These are phyloP conservation scores for Daubentonia madagascariensis DNA, from an alignment of 2,113 vertebrate genomes.

Conservation along the genomic window DNA sequence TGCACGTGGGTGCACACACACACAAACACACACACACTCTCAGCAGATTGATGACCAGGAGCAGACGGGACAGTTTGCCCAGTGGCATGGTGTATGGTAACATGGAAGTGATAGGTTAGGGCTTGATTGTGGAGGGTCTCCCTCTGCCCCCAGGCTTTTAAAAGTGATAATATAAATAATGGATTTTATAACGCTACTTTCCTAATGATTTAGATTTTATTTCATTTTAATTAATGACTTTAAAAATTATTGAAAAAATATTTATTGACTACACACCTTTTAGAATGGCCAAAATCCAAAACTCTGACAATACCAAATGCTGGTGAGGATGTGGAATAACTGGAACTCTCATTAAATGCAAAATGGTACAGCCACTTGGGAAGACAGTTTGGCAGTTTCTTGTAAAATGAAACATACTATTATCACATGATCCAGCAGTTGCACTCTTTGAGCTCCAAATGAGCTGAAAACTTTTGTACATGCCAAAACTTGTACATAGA, in stretches of 20 bases:
- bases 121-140: background rate
- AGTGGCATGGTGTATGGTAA: background rate
- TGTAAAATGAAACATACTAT: background rate
- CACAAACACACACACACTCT: too few species aligned
- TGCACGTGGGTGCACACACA: accelerated
- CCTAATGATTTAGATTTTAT: background rate
- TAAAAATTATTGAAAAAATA: background rate
- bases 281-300: background rate
- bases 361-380: background rate
- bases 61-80: background rate
- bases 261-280: background rate
- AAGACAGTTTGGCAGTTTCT: background rate
- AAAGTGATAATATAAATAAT: background rate
- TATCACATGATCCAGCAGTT: background rate
- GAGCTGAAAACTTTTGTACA: background rate
- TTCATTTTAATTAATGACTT: background rate
- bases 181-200: background rate
- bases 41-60: background rate
- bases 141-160: background rate
- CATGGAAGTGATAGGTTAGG: background rate
- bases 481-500: background rate
- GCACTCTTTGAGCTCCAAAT: background rate
- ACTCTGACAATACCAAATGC: background rate
- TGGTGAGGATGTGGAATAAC: background rate
- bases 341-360: background rate